Percentiles rank a stretch among this genome's conserved stretches.
Conservation (phyloP, 2,888 invertebrate species). For the Alcis repandata region DNA sequence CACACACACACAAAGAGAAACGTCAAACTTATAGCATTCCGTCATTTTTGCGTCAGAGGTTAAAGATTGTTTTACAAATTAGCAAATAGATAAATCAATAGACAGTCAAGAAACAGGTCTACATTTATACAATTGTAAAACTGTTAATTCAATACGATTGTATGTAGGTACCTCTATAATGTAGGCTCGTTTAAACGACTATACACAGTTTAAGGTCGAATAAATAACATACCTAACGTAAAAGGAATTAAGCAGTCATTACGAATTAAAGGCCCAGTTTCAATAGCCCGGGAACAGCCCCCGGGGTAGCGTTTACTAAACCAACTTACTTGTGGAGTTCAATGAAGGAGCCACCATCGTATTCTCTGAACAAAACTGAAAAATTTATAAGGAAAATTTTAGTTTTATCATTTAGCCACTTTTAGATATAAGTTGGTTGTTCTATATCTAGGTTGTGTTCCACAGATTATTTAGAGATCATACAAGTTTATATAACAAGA, state of each 20-base stretch:
- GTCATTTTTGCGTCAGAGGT: too few species aligned
- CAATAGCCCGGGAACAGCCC: conserved; percentile 24
- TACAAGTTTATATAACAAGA: neutral
- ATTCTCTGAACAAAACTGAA: neutral
- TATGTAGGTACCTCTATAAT: too few species aligned
- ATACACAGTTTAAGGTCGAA: neutral
- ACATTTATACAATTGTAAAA: too few species aligned
- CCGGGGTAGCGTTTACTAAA: conserved; percentile 14
- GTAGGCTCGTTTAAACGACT: too few species aligned
- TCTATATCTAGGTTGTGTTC: neutral
- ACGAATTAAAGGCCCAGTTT: conserved; percentile 36
- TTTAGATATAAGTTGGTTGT: neutral
- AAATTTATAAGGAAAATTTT: neutral
- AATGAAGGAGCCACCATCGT: neutral
- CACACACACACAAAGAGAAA: too few species aligned
- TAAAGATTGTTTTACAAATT: too few species aligned
- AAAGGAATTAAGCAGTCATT: conserved; percentile 40
- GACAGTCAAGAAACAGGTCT: too few species aligned
- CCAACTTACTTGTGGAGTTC: neutral
- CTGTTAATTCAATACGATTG: too few species aligned
- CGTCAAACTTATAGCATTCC: too few species aligned
- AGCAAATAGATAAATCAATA: too few species aligned
- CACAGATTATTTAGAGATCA: conserved; percentile 1
- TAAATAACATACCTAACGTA: conserved; percentile 28
- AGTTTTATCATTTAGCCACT: neutral